Evolutionary conservation across 2,888 invertebrate genomes (phyloP), one percentile per base, ranked within the genome.

Genomic region (Phyto melanocephala): DNA sequence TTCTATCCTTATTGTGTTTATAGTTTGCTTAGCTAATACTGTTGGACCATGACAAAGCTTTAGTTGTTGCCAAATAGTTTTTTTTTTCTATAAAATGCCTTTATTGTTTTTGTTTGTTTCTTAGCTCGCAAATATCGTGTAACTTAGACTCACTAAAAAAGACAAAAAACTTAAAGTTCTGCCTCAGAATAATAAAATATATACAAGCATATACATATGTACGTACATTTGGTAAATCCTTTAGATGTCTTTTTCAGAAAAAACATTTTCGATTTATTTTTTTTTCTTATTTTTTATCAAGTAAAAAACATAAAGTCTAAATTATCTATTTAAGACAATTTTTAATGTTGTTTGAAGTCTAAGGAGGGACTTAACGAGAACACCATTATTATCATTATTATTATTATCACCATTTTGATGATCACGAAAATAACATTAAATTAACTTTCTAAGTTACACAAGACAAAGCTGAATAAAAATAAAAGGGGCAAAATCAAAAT

Each of bases 51-150:
- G 52, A 80, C 56, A 80, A 70, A 75, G 58, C 56, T 71, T 70
- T 58, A 58, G 50, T 28, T n/a, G n/a, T n/a, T 76, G 81, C 65
- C 71, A 81, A 81, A 76, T 81, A 76, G 76, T 67, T 65, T 40
- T 67, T 70, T 71, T 15, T 76, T 71, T 42, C 28, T 76, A 54
- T 42, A 13, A 37, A 56, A 28, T 10, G 0, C 40, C 20, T 28
- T n/a, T n/a, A 24, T 17, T 56, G n/a, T 24, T n/a, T 67, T 45
- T 60, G 52, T 71, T 58, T 33, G 35, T 22, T 47, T 70, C 4
- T 33, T 22, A 15, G 22, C 22, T 50, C 22, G 11, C 11, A 10
- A 22, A 13, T 22, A 28, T 52, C n/a, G n/a, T 62, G 62, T 42
- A 63, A 47, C 28, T 72, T 40, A 56, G 65, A 52, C n/a, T 62